Conservation (phyloP, 2,888 invertebrate genomes). For the Nymphalis polychloros region DNA sequence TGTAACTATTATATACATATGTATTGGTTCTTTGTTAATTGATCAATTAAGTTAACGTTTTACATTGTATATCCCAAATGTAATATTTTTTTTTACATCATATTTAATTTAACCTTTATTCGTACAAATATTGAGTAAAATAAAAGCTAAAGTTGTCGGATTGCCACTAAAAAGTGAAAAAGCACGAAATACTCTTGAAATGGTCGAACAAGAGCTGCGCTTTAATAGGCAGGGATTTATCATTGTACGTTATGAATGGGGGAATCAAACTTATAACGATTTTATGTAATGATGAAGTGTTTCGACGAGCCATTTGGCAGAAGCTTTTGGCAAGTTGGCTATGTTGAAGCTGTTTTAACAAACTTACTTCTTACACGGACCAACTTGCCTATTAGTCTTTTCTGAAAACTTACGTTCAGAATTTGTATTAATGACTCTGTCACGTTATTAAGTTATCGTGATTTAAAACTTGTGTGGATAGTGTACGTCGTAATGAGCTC, state of each 20-base stretch:
- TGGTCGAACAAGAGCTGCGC: slow-evolving; percentile 5
- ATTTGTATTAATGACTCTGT: not conserved
- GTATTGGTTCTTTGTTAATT: too few relatives aligned
- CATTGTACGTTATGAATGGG: not conserved
- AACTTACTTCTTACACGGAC: slow-evolving; percentile 19
- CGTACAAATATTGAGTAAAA: too few relatives aligned
- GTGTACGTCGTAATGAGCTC: slow-evolving; percentile 2
- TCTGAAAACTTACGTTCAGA: slow-evolving; percentile 5
- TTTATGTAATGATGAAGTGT: slow-evolving; percentile 28
- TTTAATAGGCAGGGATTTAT: slow-evolving; percentile 8
- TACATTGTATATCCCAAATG: too few relatives aligned
- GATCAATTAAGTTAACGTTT: too few relatives aligned
- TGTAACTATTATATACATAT: too few relatives aligned
- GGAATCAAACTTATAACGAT: slow-evolving; percentile 23
- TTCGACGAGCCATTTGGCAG: slow-evolving; percentile 34
- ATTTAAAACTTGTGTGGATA: not conserved
- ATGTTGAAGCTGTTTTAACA: slow-evolving; percentile 29
- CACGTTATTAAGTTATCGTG: not conserved
- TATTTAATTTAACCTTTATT: too few relatives aligned
- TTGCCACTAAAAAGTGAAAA: not conserved
- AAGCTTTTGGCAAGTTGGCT: slow-evolving; percentile 31
- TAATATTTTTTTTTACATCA: too few relatives aligned
- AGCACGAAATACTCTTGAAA: slow-evolving; percentile 5
- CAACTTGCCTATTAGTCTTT: slow-evolving; percentile 16
- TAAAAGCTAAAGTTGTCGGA: slow-evolving; percentile 29